Conservation (phyloP, 2,113 vertebrate genomes). For the Archocentrus centrarchus region DNA sequence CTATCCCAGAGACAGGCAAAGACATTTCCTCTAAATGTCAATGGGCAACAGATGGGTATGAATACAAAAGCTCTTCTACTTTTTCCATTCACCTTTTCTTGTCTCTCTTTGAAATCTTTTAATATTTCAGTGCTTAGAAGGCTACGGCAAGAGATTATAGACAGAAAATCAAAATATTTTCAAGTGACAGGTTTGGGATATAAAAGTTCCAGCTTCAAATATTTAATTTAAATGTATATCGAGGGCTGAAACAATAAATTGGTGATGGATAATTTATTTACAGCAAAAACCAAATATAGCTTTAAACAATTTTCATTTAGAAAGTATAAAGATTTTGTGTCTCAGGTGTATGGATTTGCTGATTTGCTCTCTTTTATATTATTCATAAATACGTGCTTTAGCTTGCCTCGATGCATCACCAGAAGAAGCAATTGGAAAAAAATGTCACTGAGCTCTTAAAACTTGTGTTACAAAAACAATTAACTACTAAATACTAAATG, state of each 20-base stretch:
- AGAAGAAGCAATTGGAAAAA: background rate
- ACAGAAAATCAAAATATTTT: background rate
- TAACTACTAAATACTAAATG: background rate
- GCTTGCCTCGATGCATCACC: background rate
- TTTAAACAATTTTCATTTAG: background rate
- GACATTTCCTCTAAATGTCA: constrained; percentile 55
- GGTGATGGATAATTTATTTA: background rate
- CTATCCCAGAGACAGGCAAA: constrained; percentile 7
- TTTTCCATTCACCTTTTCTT: background rate
- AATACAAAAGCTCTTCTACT: constrained; percentile 30
- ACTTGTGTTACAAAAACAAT: background rate
- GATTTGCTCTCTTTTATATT: background rate
- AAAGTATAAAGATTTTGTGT: background rate
- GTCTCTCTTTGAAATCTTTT: background rate
- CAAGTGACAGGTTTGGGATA: background rate
- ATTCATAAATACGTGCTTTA: background rate
- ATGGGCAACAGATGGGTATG: constrained; percentile 23
- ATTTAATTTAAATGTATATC: background rate
- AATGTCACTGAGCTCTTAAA: background rate
- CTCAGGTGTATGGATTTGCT: background rate
- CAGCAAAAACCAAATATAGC: too few relatives aligned
- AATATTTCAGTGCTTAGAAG: background rate
- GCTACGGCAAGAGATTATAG: background rate
- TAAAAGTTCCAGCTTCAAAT: background rate
- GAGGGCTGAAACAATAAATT: background rate